Evolutionary conservation across 64 coral and sea anemone species (phyloP), one percentile per base, ranked within the genome.

Genomic region (Stylophora pistillata): DNA sequence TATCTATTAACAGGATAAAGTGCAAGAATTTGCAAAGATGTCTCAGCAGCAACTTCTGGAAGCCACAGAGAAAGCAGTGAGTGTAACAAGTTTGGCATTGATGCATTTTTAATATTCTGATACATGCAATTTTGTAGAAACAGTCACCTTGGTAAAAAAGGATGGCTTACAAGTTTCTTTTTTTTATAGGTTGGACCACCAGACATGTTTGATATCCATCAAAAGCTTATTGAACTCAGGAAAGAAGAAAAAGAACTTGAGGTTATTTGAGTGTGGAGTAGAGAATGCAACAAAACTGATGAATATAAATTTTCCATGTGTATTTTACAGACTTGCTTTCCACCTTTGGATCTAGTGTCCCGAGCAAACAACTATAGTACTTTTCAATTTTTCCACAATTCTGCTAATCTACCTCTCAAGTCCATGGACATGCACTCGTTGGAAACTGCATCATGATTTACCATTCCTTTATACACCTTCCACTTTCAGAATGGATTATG

Each of bases 11-110:
- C 73, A 95, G 96, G 92, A 95, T 53, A 98, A 91, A 86, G 96
- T 98, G 55, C 93, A 89, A 83, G 96, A 98, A 79, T 98, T 98
- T 98, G 96, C 96, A 16, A 98, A 98, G 58, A 98, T 98, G 96
- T 59, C 93, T n/a, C 96, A 89, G 66, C 93, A 98, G 28, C 89
- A 95, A 53, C 81, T 98, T 15, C 32, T 98, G 12, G 86, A 86
- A 66, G 96, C 96, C 21, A 98, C 96, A 37, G 89, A 98, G 77
- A 92, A 90, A 86, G 96, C 96, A 55, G 96, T 98, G 88, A 98
- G 89, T 94, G 57, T 23, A 34, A 53, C 21, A 23, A 53, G 37
- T 62, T 3, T 47, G 37, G 37, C 37, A 47, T 47, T 47, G 3
- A 47, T 4, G 37, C 37, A 47, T 47, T 47, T n/a, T n/a, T n/a